phyloP scores from a whole-genome alignment of 2,113 vertebrate species.

The Pachycephala philippinensis region DNA sequence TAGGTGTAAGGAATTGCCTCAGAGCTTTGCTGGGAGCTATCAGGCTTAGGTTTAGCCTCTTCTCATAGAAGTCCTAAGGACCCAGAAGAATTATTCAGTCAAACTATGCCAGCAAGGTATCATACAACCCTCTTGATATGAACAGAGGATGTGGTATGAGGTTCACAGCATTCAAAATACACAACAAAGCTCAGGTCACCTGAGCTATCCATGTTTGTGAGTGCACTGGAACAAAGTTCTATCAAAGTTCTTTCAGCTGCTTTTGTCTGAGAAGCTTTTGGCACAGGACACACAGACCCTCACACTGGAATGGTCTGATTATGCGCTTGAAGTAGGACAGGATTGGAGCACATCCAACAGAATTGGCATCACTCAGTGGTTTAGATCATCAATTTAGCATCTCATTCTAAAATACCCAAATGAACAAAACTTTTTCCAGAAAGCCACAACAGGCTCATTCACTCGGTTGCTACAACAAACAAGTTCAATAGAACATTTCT shows the following conservation, averaged over 20 bases:
- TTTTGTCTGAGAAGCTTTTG: not conserved
- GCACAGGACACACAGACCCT: not conserved
- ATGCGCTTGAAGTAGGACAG: not conserved
- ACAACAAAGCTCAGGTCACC: not conserved
- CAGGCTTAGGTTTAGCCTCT: not conserved
- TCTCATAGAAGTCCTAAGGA: not conserved
- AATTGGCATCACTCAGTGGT: not conserved
- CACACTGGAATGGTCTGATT: not conserved
- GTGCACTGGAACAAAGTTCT: not conserved
- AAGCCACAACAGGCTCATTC: not conserved
- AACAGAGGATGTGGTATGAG: not conserved
- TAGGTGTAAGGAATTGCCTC: not conserved
- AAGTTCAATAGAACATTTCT: not conserved
- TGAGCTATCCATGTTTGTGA: not conserved
- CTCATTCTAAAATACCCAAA: not conserved
- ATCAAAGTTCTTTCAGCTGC: not conserved
- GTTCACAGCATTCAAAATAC: not conserved
- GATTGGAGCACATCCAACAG: not conserved
- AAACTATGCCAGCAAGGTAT: not conserved
- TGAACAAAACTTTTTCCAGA: not conserved
- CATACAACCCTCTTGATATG: not conserved
- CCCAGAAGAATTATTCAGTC: not conserved
- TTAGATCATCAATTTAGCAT: not conserved
- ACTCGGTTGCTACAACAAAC: not conserved
- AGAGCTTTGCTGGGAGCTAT: not conserved